phyloP scores from a whole-genome alignment of 2,797 vertebrate species.

The Lithobates sylvaticus region DNA sequence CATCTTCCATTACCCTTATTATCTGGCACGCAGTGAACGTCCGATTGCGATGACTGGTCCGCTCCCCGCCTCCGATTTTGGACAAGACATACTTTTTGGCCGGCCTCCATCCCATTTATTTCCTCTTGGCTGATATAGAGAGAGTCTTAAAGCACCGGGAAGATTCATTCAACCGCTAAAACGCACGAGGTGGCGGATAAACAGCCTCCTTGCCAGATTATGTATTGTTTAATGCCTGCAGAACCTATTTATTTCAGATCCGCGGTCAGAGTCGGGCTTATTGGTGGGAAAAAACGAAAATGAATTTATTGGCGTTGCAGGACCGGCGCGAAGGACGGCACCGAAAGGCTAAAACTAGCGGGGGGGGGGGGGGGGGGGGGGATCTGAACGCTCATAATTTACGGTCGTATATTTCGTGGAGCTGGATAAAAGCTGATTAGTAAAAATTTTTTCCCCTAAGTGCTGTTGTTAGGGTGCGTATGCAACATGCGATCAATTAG shows the following conservation, averaged over 20 bases:
- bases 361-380: no score
- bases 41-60: not conserved
- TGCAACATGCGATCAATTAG: not conserved
- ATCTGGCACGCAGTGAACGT: not conserved
- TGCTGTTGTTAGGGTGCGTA: not conserved
- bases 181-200: conserved; percentile 2
- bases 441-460: not conserved
- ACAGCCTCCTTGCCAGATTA: conserved; percentile 10
- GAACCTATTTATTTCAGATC: conserved; percentile 21
- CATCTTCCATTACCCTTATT: conserved; percentile 12
- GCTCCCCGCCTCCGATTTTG: conserved; percentile 21
- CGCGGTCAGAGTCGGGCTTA: not conserved
- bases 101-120: not conserved
- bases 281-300: not conserved
- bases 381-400: not conserved
- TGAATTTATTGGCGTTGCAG: conserved; percentile 1
- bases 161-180: conserved; percentile 15
- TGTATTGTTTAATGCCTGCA: not conserved
- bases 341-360: not conserved
- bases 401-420: not conserved
- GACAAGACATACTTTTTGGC: not conserved
- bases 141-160: conserved; percentile 2
- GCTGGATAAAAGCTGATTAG: not conserved
- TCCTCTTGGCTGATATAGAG: not conserved
- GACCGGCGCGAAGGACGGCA: not conserved